phyloP scores from a whole-genome alignment of 2,888 invertebrate species.

The Leptopilina syphax region DNA sequence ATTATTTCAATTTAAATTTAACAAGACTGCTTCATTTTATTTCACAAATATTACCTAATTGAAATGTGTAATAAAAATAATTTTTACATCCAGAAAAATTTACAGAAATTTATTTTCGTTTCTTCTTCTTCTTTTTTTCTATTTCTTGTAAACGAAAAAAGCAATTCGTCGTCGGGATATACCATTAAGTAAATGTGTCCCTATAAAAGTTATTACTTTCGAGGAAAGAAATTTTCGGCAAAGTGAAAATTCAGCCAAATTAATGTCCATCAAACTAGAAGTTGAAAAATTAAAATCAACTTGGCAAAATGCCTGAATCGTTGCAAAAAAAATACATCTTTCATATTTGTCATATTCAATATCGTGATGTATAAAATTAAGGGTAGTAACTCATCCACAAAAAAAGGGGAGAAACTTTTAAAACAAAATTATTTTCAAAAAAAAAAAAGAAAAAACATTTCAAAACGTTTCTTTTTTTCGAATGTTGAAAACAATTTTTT shows the following conservation, averaged over 20 bases:
- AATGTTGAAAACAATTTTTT: too few relatives aligned
- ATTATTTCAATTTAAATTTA: too few relatives aligned
- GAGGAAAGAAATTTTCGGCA: slow-evolving; percentile 7
- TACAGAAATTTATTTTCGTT: too few relatives aligned
- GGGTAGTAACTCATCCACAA: not conserved
- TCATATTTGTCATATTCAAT: not conserved
- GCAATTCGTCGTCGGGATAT: not conserved
- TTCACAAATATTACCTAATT: not conserved
- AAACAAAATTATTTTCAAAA: not conserved
- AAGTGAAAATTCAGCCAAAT: slow-evolving; percentile 39
- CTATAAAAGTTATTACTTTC: slow-evolving; percentile 17
- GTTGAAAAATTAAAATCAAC: slow-evolving; percentile 26
- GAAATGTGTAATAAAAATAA: not conserved
- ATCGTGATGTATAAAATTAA: not conserved
- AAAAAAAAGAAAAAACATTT: not conserved
- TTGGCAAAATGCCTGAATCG: slow-evolving; percentile 26
- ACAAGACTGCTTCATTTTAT: too few relatives aligned
- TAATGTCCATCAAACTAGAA: slow-evolving; percentile 25
- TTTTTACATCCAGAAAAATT: not conserved
- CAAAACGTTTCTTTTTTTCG: too few relatives aligned
- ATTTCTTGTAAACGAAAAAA: not conserved
- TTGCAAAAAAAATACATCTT: not conserved
- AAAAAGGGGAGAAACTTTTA: not conserved
- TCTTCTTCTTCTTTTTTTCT: not conserved
- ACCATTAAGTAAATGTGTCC: slow-evolving; percentile 11